A percentile compares a stretch with the other conserved stretches of the same genome.
Conservation (phyloP, 2,797 vertebrate genomes). For the Falco columbarius region DNA sequence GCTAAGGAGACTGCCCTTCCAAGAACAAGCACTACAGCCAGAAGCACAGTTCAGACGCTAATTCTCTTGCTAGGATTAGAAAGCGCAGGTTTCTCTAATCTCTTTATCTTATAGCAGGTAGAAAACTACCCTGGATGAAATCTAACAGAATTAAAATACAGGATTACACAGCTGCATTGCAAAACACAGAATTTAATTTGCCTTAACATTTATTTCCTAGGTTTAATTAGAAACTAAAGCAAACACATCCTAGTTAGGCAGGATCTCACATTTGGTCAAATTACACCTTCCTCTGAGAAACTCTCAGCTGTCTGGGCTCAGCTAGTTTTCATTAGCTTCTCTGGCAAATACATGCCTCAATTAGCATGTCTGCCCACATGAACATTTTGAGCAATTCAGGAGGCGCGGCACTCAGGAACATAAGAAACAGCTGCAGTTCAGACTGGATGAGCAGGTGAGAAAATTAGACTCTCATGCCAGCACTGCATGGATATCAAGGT, state of each 20-base stretch:
- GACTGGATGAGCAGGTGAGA: not conserved
- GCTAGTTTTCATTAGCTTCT: not conserved
- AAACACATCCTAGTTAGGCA: not conserved
- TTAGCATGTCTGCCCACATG: not conserved
- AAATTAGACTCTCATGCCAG: not conserved
- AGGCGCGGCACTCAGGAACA: not conserved
- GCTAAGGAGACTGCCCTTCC: not conserved
- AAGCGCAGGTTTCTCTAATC: not conserved
- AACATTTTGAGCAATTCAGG: not conserved
- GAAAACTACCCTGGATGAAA: not conserved
- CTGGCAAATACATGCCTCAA: not conserved
- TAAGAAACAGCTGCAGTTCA: not conserved
- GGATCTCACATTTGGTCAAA: not conserved
- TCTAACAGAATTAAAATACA: not conserved
- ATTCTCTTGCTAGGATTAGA: not conserved
- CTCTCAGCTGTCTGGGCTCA: no score
- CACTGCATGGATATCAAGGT: fast-evolving
- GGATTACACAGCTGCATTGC: not conserved
- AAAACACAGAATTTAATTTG: not conserved
- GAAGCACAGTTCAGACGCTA: not conserved
- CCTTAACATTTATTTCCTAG: not conserved
- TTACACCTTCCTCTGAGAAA: not conserved
- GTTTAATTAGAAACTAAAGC: not conserved
- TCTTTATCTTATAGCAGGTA: not conserved
- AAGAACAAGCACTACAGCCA: not conserved